Conservation (phyloP, 2,888 invertebrate species). For the Acronicta aceris region DNA sequence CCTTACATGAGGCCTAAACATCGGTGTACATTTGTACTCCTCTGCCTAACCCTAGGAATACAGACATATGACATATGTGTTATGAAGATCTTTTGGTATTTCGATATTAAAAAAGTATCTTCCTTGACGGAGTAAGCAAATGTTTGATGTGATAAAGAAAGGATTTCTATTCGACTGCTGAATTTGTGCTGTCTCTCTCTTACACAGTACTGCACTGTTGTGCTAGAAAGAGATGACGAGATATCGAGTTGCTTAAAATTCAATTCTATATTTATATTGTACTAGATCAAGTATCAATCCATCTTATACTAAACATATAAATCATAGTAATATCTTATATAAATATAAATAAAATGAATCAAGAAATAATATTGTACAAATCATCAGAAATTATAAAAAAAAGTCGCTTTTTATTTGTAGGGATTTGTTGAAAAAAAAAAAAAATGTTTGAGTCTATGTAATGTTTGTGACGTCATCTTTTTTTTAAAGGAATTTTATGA, state of each 20-base stretch:
- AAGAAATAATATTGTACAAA: conserved; percentile 48
- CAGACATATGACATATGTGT: too few species aligned
- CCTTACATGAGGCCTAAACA: too few species aligned
- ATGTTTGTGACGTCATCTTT: neutral
- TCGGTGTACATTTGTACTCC: too few species aligned
- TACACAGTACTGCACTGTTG: neutral
- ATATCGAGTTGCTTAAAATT: neutral
- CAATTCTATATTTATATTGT: neutral
- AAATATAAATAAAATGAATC: conserved; percentile 28
- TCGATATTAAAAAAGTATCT: too few species aligned
- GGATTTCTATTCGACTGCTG: neutral
- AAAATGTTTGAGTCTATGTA: conserved; percentile 3
- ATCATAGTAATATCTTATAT: conserved; percentile 52
- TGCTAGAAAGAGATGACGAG: neutral
- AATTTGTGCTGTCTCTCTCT: neutral
- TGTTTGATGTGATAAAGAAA: too few species aligned
- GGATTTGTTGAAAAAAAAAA: neutral
- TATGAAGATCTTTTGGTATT: neutral
- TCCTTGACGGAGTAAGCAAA: neutral
- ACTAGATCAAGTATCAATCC: neutral
- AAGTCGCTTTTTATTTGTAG: conserved; percentile 13
- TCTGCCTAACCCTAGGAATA: too few species aligned
- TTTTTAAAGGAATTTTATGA: too few species aligned
- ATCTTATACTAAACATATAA: conserved; percentile 33
- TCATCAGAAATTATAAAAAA: conserved; percentile 4